Base-by-base conservation (phyloP, 92 coral and sea anemone species). In the Parazoanthus darwini region DNA sequence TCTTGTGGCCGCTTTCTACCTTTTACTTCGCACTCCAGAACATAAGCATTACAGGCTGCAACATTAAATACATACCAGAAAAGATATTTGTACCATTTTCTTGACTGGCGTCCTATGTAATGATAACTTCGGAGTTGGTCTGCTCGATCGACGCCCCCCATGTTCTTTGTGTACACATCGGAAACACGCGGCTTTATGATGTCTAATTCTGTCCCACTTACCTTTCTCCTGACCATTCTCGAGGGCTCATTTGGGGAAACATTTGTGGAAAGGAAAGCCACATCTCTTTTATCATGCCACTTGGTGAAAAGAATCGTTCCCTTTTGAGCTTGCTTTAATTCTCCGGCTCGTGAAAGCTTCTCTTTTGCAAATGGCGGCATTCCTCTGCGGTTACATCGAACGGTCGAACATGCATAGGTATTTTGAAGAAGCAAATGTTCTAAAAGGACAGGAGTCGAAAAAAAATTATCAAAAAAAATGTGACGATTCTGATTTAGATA, bases 221-320 rank as follows among this genome's bases (percentile, higher is more conserved):
- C 87, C 76, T 79, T 87, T 8, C 88, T 58, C 51, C 75, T 75
- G 14, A 90, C 88, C 23, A 58, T 83, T 72, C 85, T 37, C 18
- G 83, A 86, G 18, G 93, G 93, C 80, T 82, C 92, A n/a, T 25
- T 29, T 3, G 91, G 93, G 75, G 89, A 88, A 72, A 83, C 85
- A 80, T 80, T 90, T 42, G 93, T 86, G 9, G 95, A 87, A 1
- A 90, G 88, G 59, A 90, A 84, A 33, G 88, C 36, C 18, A 90
- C 91, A 73, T 92, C 95, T 56, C 91, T 74, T 80, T 90, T 92
- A 82, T 92, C 87, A 42, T 90, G 89, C 94, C 94, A 87, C 78
- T 92, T 86, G 16, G 91, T 90, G 74, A 86, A 90, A 76, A 90
- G 23, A 8, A 67, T 8, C 37, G 88, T 87, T 2, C 85, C 90